Base-by-base conservation (phyloP, 2,888 invertebrate species). In the Idaea biselata region DNA sequence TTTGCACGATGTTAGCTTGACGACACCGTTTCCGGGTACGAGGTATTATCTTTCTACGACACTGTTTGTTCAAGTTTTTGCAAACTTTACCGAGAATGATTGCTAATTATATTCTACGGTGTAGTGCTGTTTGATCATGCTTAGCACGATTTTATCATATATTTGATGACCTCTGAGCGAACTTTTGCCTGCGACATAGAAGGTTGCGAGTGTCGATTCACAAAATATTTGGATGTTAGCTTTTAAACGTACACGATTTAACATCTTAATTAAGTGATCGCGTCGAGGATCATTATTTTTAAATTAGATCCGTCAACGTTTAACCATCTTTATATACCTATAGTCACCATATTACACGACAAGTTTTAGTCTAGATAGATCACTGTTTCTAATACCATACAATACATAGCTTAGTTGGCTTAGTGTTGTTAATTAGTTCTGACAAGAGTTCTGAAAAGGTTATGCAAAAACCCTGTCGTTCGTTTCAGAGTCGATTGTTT, bases 11-110 rank as follows among this genome's bases (percentile, higher is more conserved):
- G 66, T 69, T 63, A 44, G 70, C 75, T 61, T 76, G 74, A 73
- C 79, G 66, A 78, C 77, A 63, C 68, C 64, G 66, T 75, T 89
- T 90, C 89, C 89, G 88, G 80, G 86, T 88, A 76, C 70, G 74
- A 68, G 68, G 63, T 72, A 72, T 73, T 70, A 75, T 69, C 64
- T 66, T 73, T 76, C 74, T 78, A 79, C 71, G 73, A 77, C 71
- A 78, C 63, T 71, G 64, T 74, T 77, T 76, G 67, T 72, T 63
- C 60, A 68, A 59, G 68, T 67, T 69, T 71, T 72, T 70, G 67
- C 72, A 70, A 66, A 69, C 69, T 65, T 64, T 69, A 67, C 65
- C 66, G 66, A 71, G 53, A 58, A 61, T 68, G 68, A 68, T 71
- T 68, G 63, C 57, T 60, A 63, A 68, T 75, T 71, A 67, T 67